These are phyloP conservation scores for Calephelis nemesis DNA, from an alignment of 1,140 invertebrate genomes.

Conservation along the genomic window DNA sequence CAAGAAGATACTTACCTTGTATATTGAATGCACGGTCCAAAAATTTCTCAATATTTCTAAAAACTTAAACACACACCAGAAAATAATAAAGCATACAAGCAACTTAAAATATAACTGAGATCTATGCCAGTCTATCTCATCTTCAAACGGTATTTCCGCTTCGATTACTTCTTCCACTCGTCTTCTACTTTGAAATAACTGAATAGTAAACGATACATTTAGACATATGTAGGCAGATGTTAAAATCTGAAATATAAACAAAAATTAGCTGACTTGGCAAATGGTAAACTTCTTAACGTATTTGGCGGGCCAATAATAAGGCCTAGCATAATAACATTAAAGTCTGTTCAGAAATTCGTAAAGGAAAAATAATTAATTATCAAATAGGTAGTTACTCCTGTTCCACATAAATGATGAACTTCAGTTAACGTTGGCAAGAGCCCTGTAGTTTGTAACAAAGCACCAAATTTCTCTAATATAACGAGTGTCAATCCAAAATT, in stretches of 20 bases:
- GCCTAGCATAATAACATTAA: background rate
- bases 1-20: background rate
- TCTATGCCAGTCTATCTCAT: background rate
- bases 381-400: conserved; percentile 12
- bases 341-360: background rate
- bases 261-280: too few relatives aligned
- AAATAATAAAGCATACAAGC: background rate
- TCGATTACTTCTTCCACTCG: too few relatives aligned
- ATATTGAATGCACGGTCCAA: background rate
- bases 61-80: background rate
- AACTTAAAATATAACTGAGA: background rate
- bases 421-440: conserved; percentile 7
- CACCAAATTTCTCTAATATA: background rate
- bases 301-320: background rate
- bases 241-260: conserved; percentile 1
- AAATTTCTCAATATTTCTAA: background rate
- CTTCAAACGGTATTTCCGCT: too few relatives aligned
- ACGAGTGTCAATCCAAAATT: background rate
- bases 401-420: conserved; percentile 7
- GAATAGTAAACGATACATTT: too few relatives aligned
- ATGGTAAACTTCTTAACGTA: too few relatives aligned
- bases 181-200: too few relatives aligned
- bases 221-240: too few relatives aligned
- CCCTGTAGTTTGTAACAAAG: background rate
- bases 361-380: background rate